These are phyloP conservation scores for Meteorus colon DNA, from an alignment of 2,888 invertebrate species.

Conservation along the genomic window DNA sequence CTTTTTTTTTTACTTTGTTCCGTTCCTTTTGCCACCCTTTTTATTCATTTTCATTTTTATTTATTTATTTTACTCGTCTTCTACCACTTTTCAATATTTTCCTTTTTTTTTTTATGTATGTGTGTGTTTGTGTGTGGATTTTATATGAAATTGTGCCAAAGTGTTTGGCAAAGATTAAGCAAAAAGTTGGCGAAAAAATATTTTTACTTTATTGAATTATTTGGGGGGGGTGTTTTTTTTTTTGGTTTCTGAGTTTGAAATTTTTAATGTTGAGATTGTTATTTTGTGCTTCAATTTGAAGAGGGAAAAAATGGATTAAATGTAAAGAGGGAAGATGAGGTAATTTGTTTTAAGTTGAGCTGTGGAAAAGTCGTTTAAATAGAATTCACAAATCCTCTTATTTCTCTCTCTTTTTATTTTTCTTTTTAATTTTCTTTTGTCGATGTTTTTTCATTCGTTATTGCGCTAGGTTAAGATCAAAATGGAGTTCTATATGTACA, in stretches of 20 bases:
- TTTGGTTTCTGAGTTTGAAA: neutral
- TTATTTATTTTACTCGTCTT: neutral
- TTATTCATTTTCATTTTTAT: neutral
- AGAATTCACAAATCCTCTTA: too few species aligned
- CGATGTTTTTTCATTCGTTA: neutral
- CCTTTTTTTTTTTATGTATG: neutral
- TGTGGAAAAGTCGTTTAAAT: too few species aligned
- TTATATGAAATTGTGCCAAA: conserved; percentile 29
- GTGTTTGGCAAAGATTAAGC: conserved; percentile 40
- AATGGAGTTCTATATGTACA: neutral
- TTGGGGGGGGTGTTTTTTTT: neutral
- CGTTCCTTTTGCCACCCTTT: neutral
- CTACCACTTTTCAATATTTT: too few species aligned
- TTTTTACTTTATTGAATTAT: neutral
- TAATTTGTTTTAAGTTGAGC: too few species aligned
- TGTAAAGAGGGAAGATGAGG: too few species aligned
- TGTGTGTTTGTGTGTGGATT: too few species aligned
- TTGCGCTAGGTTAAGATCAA: neutral
- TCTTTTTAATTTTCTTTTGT: neutral
- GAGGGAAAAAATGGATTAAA: too few species aligned
- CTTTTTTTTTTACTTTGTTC: neutral
- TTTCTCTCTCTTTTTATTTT: too few species aligned
- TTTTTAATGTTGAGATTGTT: too few species aligned
- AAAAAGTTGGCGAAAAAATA: conserved; percentile 3
- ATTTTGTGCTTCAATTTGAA: too few species aligned